Evolutionary conservation across 2,113 vertebrate species (phyloP).

Genomic region (Dicaeum eximium): DNA sequence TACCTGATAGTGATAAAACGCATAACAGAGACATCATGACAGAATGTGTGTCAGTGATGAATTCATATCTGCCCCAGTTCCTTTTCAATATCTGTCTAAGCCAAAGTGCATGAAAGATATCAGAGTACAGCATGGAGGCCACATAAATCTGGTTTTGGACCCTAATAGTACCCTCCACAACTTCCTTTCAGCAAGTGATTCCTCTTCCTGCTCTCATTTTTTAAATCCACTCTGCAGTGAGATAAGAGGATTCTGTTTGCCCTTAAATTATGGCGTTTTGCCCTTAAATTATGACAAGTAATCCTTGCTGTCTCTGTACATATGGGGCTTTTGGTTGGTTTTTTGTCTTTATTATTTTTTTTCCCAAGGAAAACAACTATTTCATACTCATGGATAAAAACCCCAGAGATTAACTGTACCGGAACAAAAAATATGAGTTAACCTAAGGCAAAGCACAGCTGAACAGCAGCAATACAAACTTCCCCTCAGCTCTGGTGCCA

Average conservation of each 20-base stretch:
- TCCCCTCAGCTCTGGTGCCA: not conserved
- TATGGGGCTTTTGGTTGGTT: not conserved
- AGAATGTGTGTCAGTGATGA: not conserved
- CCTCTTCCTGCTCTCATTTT: constrained; percentile 7
- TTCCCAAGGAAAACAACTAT: not conserved
- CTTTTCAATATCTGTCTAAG: not conserved
- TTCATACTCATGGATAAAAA: not conserved
- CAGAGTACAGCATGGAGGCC: not conserved
- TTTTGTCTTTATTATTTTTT: not conserved
- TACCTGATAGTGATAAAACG: not conserved
- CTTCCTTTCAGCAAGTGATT: constrained; percentile 13
- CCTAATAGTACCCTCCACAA: not conserved
- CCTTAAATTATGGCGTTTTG: constrained; percentile 13
- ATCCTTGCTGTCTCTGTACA: not conserved
- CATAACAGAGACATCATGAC: rapidly evolving
- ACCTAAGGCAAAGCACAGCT: not conserved
- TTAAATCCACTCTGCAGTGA: constrained; percentile 19
- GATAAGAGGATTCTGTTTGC: constrained; percentile 24
- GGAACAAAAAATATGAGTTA: not conserved
- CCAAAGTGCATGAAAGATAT: not conserved
- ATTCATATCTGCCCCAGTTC: not conserved
- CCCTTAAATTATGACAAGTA: constrained; percentile 1
- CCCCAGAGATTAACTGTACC: not conserved
- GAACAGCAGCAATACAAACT: not conserved
- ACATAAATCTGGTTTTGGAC: not conserved